These are phyloP conservation scores for Tetanocera ferruginea DNA, from an alignment of 2,888 invertebrate genomes.

Conservation along the genomic window DNA sequence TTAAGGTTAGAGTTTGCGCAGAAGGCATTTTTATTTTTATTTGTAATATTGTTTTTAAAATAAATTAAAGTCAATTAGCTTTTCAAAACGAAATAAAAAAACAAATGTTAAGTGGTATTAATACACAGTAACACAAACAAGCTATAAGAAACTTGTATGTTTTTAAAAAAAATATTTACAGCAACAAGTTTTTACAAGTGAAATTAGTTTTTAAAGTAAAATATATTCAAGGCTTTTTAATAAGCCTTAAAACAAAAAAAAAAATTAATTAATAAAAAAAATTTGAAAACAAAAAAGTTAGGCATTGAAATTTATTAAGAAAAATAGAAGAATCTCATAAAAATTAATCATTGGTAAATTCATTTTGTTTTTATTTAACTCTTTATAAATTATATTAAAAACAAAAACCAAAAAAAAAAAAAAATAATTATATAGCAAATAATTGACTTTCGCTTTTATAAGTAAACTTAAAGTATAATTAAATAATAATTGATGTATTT, in stretches of 20 bases:
- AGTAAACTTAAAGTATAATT: too few species aligned
- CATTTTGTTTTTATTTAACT: conserved; percentile 1
- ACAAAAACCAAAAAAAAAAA: too few species aligned
- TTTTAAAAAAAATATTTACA: conserved; percentile 16
- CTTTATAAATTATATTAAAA: background rate
- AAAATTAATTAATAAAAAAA: background rate
- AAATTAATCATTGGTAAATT: conserved; percentile 32
- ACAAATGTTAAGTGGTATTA: background rate
- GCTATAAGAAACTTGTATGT: too few species aligned
- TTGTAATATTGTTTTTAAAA: too few species aligned
- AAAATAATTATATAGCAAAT: too few species aligned
- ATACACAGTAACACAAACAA: background rate
- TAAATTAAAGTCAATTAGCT: background rate
- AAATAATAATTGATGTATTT: background rate
- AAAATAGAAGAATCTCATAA: conserved; percentile 14
- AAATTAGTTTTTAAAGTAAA: background rate
- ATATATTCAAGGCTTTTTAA: background rate
- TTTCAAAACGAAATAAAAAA: conserved; percentile 10
- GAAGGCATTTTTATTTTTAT: background rate
- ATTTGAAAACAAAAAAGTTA: background rate
- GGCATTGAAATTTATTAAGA: background rate
- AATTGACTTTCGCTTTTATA: background rate
- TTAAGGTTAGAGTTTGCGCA: too few species aligned
- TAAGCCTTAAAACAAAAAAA: background rate
- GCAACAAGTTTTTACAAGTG: background rate